phyloP scores from a whole-genome alignment of 2,888 invertebrate species.

The Drosophila pegasa region DNA sequence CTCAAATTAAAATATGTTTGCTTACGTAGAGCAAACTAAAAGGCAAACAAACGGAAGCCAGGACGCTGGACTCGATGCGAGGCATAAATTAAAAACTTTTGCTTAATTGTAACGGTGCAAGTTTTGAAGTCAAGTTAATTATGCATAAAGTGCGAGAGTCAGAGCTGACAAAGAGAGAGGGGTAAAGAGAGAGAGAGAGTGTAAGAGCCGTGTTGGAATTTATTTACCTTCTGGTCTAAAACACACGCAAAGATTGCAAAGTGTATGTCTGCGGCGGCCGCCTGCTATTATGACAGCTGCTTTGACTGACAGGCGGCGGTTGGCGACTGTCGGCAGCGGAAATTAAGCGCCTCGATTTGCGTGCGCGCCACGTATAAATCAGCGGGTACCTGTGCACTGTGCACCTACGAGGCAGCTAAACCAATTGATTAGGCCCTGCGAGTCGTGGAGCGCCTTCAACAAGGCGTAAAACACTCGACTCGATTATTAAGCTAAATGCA shows the following conservation, averaged over 20 bases:
- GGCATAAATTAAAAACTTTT: conserved; percentile 62
- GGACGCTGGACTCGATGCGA: conserved; percentile 29
- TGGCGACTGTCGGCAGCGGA: conserved; percentile 67
- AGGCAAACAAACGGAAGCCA: conserved; percentile 56
- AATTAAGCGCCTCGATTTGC: conserved; percentile 78
- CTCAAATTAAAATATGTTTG: conserved; percentile 79
- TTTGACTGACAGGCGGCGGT: conserved; percentile 61
- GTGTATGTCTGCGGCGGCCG: neutral
- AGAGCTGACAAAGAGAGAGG: conserved; percentile 8
- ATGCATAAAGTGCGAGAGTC: conserved; percentile 63
- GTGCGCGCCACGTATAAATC: conserved; percentile 82
- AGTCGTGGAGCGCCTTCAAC: conserved; percentile 34
- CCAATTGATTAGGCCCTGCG: conserved; percentile 54
- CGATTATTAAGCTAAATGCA: conserved; percentile 48
- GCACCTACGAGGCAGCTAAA: conserved; percentile 11
- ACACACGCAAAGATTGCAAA: conserved; percentile 50
- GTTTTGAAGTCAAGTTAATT: conserved; percentile 69
- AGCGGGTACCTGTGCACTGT: conserved; percentile 33
- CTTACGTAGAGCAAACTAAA: conserved; percentile 57
- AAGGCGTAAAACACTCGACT: conserved; percentile 46
- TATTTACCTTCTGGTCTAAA: conserved; percentile 72
- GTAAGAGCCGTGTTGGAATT: conserved; percentile 39
- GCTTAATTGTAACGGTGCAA: conserved; percentile 45
- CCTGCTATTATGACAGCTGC: conserved; percentile 70
- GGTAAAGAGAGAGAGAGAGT: neutral